Base-by-base conservation (phyloP, 1,140 invertebrate species). In the Dryas iulia region DNA sequence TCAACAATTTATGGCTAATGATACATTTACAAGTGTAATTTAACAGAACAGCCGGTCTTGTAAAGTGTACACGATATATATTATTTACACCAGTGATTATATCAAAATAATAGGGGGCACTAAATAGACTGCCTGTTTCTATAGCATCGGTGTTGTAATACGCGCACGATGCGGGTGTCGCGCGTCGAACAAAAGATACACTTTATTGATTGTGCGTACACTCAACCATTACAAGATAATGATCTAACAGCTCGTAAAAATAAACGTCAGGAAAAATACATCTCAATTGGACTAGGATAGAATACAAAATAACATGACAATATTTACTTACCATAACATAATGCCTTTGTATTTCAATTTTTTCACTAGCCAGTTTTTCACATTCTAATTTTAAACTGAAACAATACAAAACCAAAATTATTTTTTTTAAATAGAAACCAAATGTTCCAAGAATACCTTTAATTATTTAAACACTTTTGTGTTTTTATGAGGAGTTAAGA, bases 261-360 rank as follows among this genome's bases (percentile, higher is more conserved):
- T 26, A 61, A 65, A 65, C 66, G 35, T 65, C 54, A 30, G 47
- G 60, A 59, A 66, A 25, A 58, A 65, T 66, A 61, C 39, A 59
- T 57, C 56, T 62, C 35, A 21, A 59, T 63, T 57, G 18, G 23
- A 54, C 3, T 69, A 39, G 52, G 12, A n/a, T 23, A 53, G 8
- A 2, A 7, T 8, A 21, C n/a, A 21, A 18, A 47, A 18, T 8
- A 21, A 18, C n/a, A 47, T 18, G 14, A 0, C 8, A 56, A 10
- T 56, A 56, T 28, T 54, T 25, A 93, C 96, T 96, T 93, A 98
- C 97, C 97, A 98, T 98, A 83, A 98, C 97, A 93, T 98, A 98
- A 94, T 98, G 97, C 93, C 98, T 95, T 92, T 98, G 97, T 96
- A 98, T 98, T 94, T 98, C 97, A 90, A 97, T 98, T 94, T 99